These are phyloP conservation scores for Oncorhynchus tshawytscha DNA, from an alignment of 2,113 vertebrate genomes.

Conservation along the genomic window DNA sequence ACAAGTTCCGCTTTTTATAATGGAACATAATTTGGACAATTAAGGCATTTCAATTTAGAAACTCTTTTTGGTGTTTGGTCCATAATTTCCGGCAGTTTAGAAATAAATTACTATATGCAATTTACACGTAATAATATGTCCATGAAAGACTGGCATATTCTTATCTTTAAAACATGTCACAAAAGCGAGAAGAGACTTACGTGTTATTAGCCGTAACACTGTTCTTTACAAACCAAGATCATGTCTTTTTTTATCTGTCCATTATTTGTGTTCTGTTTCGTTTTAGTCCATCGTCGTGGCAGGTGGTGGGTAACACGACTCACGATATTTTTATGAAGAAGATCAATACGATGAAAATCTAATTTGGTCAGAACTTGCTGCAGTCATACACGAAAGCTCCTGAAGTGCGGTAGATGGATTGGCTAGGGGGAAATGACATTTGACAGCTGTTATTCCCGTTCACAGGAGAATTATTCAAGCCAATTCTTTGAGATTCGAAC, in stretches of 20 bases:
- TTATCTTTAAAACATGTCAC: constrained; percentile 71
- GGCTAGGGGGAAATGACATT: constrained; percentile 92
- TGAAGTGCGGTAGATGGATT: constrained; percentile 90
- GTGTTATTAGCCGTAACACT: constrained; percentile 96
- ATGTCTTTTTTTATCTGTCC: constrained; percentile 69
- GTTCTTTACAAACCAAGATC: constrained; percentile 88
- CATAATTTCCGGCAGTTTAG: constrained; percentile 89
- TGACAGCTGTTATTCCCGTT: constrained; percentile 94
- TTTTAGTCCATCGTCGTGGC: constrained; percentile 64
- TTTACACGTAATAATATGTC: constrained; percentile 94
- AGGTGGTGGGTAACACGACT: constrained; percentile 27
- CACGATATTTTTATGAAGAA: constrained; percentile 41
- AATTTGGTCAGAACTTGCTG: constrained; percentile 90
- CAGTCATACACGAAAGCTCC: constrained; percentile 98
- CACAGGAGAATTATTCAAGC: constrained; percentile 86
- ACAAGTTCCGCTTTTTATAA: constrained; percentile 90
- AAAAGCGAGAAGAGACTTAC: constrained; percentile 90
- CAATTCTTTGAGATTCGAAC: constrained; percentile 89
- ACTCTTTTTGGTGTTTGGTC: constrained; percentile 96
- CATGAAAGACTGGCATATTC: constrained; percentile 78
- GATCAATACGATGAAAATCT: constrained; percentile 20
- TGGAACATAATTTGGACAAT: constrained; percentile 83
- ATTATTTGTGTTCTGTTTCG: constrained; percentile 71
- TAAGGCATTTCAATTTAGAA: constrained; percentile 87
- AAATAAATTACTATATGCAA: constrained; percentile 99